phyloP scores from a whole-genome alignment of 2,797 vertebrate species.

The Kryptopterus vitreolus region DNA sequence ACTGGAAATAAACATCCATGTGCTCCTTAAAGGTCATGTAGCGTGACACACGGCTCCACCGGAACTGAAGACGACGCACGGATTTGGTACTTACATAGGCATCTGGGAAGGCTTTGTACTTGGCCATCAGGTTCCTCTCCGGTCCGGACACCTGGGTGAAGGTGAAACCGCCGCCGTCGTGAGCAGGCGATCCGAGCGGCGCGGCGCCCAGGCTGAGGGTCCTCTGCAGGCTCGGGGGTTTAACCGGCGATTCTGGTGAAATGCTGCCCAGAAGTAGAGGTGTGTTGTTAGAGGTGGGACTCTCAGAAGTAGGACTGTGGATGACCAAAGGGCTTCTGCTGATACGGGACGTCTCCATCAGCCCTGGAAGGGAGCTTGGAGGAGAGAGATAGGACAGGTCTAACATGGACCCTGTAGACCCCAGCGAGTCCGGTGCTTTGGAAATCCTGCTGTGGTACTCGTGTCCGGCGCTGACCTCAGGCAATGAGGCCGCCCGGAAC shows the following conservation, averaged over 20 bases:
- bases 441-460: slow-evolving; percentile 50
- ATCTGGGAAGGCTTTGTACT: slow-evolving; percentile 78
- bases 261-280: slow-evolving; percentile 41
- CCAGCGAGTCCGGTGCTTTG: not conserved
- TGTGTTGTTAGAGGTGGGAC: slow-evolving; percentile 38
- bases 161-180: slow-evolving; percentile 59
- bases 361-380: slow-evolving; percentile 53
- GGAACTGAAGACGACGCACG: not conserved
- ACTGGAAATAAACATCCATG: not conserved
- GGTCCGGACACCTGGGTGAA: slow-evolving; percentile 52
- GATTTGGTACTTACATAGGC: slow-evolving; percentile 74
- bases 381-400: slow-evolving; percentile 60
- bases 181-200: not conserved
- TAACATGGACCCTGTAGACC: slow-evolving; percentile 40
- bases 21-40: not conserved
- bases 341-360: slow-evolving; percentile 53
- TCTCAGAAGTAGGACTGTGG: not conserved
- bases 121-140: slow-evolving; percentile 53
- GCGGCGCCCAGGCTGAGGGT: slow-evolving; percentile 60
- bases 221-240: slow-evolving; percentile 61
- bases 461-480: slow-evolving; percentile 50
- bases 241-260: slow-evolving; percentile 43
- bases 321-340: slow-evolving; percentile 48
- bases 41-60: not conserved
- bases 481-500: slow-evolving; percentile 60